Percentiles rank a stretch among this genome's conserved stretches.
Evolutionary conservation across 2,797 vertebrate genomes (phyloP).

Genomic region (Tauraco hartlaubi): DNA sequence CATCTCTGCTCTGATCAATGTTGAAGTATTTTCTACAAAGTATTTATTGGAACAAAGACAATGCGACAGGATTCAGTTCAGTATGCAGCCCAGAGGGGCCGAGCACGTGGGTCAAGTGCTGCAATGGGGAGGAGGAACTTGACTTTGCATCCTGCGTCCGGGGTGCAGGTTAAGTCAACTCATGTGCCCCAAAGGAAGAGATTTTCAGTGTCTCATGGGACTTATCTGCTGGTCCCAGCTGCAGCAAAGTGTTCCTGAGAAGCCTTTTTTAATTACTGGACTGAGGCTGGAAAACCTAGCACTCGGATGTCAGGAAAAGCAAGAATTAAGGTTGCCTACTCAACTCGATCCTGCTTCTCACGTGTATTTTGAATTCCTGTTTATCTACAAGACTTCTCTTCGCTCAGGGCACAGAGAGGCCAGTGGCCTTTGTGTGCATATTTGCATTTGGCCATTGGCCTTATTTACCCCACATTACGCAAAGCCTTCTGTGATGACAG

Average conservation of each 20-base stretch:
- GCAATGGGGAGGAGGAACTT: not conserved
- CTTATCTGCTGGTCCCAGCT: not conserved
- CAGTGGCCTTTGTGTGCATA: not conserved
- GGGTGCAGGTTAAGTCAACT: not conserved
- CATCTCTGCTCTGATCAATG: not conserved
- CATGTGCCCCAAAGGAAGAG: not conserved
- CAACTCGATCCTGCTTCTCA: not conserved
- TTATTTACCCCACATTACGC: not conserved
- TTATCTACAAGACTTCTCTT: not conserved
- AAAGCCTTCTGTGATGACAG: not conserved
- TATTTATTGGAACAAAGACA: not conserved
- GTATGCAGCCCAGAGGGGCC: accelerated
- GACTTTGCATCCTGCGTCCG: not conserved
- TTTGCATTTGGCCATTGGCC: not conserved
- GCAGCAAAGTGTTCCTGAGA: not conserved
- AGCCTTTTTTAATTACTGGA: not conserved
- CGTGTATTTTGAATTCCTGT: not conserved
- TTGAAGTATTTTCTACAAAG: not conserved
- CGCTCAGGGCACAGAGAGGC: not conserved
- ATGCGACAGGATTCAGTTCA: not conserved
- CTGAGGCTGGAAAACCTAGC: not conserved
- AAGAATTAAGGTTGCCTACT: not conserved
- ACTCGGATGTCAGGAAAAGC: not conserved
- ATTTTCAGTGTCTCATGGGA: not conserved
- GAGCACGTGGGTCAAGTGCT: accelerated